Conservation (phyloP, 2,113 vertebrate species). For the Laterallus jamaicensis region DNA sequence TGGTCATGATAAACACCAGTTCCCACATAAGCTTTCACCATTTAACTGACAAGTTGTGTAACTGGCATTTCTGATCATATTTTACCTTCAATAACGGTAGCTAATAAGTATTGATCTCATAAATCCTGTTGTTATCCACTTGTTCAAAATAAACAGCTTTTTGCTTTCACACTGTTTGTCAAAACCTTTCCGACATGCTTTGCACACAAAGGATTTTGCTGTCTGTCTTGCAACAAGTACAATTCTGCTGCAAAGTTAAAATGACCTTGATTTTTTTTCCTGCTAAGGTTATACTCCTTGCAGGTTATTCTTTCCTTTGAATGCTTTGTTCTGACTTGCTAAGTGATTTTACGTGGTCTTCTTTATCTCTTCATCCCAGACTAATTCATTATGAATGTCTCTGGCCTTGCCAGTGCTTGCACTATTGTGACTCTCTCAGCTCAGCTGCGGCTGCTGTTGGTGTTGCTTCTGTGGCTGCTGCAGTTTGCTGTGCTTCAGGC, state of each 20-base stretch:
- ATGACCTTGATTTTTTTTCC: not conserved
- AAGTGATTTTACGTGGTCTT: not conserved
- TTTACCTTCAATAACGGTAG: not conserved
- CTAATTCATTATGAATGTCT: not conserved
- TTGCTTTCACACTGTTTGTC: not conserved
- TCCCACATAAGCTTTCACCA: not conserved
- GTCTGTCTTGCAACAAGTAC: not conserved
- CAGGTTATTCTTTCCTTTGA: not conserved
- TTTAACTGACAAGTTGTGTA: not conserved
- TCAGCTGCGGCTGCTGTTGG: not conserved
- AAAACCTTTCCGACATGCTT: not conserved
- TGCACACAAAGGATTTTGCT: not conserved
- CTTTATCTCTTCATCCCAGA: not conserved
- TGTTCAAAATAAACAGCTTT: not conserved
- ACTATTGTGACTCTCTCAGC: not conserved
- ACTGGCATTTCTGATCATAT: not conserved
- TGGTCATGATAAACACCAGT: rapidly evolving
- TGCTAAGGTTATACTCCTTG: not conserved
- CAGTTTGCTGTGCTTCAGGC: not conserved
- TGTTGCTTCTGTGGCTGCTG: not conserved
- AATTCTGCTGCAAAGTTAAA: not conserved
- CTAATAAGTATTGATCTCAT: not conserved
- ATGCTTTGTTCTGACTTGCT: not conserved
- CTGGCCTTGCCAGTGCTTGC: not conserved
- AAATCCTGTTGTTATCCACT: not conserved